phyloP scores from a whole-genome alignment of 2,888 invertebrate species.

The Halictus quadricinctus region DNA sequence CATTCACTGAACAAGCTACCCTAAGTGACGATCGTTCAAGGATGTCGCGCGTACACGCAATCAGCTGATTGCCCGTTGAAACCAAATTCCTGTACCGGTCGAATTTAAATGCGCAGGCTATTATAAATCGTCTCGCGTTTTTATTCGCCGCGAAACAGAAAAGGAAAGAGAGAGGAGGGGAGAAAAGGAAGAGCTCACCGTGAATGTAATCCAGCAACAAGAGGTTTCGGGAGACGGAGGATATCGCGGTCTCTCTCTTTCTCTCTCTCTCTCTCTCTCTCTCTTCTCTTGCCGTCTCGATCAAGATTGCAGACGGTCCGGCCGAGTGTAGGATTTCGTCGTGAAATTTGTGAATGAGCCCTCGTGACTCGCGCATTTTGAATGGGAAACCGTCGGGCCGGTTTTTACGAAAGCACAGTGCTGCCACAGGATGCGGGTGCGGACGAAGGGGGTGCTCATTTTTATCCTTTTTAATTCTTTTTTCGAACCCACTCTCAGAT shows the following conservation, averaged over 20 bases:
- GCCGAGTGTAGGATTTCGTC: constrained; percentile 69
- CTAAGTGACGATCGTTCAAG: constrained; percentile 5
- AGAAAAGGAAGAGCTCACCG: constrained; percentile 25
- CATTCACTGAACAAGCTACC: neutral
- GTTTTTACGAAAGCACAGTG: constrained; percentile 67
- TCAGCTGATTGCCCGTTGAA: constrained; percentile 53
- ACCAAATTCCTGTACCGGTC: constrained; percentile 26
- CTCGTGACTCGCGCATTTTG: constrained; percentile 71
- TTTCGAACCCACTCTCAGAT: constrained; percentile 37
- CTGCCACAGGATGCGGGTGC: constrained; percentile 71
- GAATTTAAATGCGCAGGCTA: constrained; percentile 44
- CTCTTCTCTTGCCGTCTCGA: constrained; percentile 42
- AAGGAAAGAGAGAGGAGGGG: neutral
- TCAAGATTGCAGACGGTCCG: constrained; percentile 68
- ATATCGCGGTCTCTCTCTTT: constrained; percentile 17
- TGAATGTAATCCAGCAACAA: constrained; percentile 40
- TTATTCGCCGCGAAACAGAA: neutral
- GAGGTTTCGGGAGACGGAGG: constrained; percentile 32
- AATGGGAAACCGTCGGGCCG: constrained; percentile 68
- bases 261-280: constrained; percentile 24
- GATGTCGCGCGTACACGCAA: constrained; percentile 17
- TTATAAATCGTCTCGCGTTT: constrained; percentile 23
- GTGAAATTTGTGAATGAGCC: constrained; percentile 71
- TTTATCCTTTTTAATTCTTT: constrained; percentile 62
- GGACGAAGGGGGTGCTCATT: constrained; percentile 64